Percentiles rank a stretch among this genome's conserved stretches.
phyloP scores from a whole-genome alignment of 2,888 invertebrate species.

The Vesta saturnalis region DNA sequence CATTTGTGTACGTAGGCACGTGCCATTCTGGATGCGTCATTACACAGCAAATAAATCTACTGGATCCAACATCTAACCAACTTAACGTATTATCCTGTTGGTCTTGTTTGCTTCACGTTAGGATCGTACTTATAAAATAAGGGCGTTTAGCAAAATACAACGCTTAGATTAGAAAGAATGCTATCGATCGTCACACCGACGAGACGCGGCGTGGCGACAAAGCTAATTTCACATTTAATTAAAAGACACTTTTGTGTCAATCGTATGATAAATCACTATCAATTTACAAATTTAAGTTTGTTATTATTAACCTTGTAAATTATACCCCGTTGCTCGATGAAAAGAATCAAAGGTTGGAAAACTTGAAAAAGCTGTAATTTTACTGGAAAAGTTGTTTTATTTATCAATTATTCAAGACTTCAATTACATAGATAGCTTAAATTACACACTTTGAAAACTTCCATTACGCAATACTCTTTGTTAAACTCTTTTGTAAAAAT shows the following conservation, averaged over 20 bases:
- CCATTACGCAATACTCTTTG: no score
- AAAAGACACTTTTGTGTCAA: background rate
- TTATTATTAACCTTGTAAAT: background rate
- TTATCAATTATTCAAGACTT: no score
- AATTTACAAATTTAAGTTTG: no score
- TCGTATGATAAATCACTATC: background rate
- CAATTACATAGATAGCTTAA: no score
- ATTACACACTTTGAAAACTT: no score
- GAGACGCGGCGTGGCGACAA: no score
- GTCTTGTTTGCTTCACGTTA: background rate
- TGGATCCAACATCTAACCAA: conserved; percentile 29
- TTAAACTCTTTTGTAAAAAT: no score
- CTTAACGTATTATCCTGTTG: conserved; percentile 26
- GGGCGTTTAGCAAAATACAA: background rate
- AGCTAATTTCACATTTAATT: background rate
- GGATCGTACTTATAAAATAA: background rate
- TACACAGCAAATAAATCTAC: conserved; percentile 41
- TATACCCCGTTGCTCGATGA: background rate
- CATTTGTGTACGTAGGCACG: conserved; percentile 37
- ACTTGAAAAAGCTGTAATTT: background rate
- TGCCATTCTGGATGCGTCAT: conserved; percentile 41
- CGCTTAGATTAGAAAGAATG: background rate
- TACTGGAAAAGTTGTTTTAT: background rate
- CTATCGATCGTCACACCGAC: background rate
- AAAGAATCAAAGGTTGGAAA: background rate